Evolutionary conservation across 1,140 invertebrate species (phyloP), one percentile per base, ranked within the genome.

Genomic region (Drosophila micromelanica): DNA sequence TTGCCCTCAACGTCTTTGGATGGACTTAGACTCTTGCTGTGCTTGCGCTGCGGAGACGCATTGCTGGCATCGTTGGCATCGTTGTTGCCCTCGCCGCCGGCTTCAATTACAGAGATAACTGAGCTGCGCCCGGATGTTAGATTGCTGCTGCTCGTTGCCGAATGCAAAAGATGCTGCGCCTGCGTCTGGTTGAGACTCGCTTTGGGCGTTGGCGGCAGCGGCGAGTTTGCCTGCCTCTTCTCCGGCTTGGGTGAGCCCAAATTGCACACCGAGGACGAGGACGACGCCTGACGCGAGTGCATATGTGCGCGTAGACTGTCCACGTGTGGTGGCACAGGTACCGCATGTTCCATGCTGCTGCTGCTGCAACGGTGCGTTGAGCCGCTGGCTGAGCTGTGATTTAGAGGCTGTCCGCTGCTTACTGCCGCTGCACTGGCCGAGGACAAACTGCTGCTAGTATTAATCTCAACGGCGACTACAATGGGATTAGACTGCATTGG

Each of bases 211-310:
- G 96, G 96, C 9, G 96, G 96, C 35, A 97, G 86, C 0, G 96
- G 96, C 0, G 96, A 97, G 92, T 97, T 97, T 1, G 96, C 96
- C 91, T 96, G 96, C n/a, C 96, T 94, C 92, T 97, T 97, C 92
- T 97, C 96, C 1, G 96, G 96, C 90, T 97, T 97, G 0, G 96
- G 96, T 0, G 96, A 97, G 20, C 96, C 95, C 13, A 96, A 92
- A 80, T 95, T 95, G 46, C 95, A 94, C 46, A 96, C 94, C 3
- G 95, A 96, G 78, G 95, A 96, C 3, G 96, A 97, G 23, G 96
- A 96, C 1, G 96, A 97, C 94, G 90, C 45, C 68, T 92, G 91
- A 1, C 86, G 73, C 5, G 91, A 92, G 67, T 90, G 87, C 91
- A 92, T 92, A 51, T 92, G 91, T 27, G 91, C 91, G n/a, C 89